Evolutionary conservation across 2,797 vertebrate species (phyloP).

Genomic region (Trachops cirrhosus): DNA sequence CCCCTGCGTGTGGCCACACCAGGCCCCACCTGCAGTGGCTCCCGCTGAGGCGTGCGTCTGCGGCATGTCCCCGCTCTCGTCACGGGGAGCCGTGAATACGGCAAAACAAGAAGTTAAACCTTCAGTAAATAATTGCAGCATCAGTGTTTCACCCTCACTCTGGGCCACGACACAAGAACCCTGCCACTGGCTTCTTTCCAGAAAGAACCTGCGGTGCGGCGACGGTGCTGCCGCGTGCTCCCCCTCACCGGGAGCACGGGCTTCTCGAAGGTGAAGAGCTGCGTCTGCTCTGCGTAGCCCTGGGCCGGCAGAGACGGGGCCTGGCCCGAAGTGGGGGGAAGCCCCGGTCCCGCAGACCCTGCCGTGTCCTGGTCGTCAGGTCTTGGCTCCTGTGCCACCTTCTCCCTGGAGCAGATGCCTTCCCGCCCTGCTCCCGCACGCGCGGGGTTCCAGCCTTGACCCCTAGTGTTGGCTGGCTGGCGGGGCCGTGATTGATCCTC

Average conservation of each 20-base stretch:
- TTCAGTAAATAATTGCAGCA: accelerated
- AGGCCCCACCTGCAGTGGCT: too few relatives aligned
- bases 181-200: accelerated
- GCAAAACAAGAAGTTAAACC: background rate
- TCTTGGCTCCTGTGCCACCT: background rate
- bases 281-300: background rate
- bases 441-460: background rate
- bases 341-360: background rate
- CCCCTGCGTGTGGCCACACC: background rate
- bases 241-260: too few relatives aligned
- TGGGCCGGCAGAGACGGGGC: background rate
- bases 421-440: accelerated
- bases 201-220: too few relatives aligned
- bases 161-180: background rate
- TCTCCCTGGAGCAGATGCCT: background rate
- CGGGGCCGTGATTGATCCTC: accelerated
- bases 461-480: background rate
- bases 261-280: too few relatives aligned
- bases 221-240: too few relatives aligned
- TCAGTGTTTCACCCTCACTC: background rate
- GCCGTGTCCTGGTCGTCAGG: too few relatives aligned
- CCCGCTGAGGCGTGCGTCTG: too few relatives aligned
- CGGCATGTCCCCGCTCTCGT: accelerated
- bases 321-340: too few relatives aligned
- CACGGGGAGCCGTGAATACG: accelerated